phyloP scores from a whole-genome alignment of 2,113 vertebrate species.

The Polypterus bichir region DNA sequence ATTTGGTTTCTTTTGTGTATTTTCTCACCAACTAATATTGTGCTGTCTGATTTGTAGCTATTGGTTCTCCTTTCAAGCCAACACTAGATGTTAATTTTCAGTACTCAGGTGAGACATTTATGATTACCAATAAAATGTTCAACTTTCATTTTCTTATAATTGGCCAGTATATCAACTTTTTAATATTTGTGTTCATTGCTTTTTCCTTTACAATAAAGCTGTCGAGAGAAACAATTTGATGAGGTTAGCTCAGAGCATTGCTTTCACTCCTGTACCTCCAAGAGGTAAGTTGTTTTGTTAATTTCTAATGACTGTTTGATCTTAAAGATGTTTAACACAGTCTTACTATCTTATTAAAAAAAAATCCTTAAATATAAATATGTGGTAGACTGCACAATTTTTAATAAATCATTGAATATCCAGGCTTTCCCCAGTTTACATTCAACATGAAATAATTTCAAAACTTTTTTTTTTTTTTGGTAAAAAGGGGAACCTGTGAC shows the following conservation, averaged over 20 bases:
- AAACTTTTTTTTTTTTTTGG: no score
- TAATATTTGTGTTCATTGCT: neutral
- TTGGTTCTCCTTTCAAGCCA: conserved; percentile 93
- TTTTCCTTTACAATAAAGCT: conserved; percentile 46
- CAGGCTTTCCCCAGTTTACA: no score
- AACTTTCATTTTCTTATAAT: neutral
- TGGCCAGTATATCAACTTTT: neutral
- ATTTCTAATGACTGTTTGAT: neutral
- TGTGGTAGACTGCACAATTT: no score
- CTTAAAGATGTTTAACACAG: no score
- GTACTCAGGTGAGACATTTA: conserved; percentile 76
- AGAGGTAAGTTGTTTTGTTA: conserved; percentile 61
- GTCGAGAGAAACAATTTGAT: conserved; percentile 98
- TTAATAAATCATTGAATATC: no score
- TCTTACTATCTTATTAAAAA: no score
- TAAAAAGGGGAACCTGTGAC: conserved; percentile 81
- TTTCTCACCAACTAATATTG: no score
- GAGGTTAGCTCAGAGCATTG: conserved; percentile 93
- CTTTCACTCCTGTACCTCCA: conserved; percentile 92
- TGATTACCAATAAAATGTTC: neutral
- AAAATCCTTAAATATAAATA: no score
- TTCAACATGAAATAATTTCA: no score
- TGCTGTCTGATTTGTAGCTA: conserved; percentile 48
- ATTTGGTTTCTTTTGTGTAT: conserved; percentile 8
- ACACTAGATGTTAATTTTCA: conserved; percentile 85